Percentiles rank a stretch among this genome's conserved stretches.
Conservation (phyloP, 2,888 invertebrate genomes). For the Smittia aterrima region DNA sequence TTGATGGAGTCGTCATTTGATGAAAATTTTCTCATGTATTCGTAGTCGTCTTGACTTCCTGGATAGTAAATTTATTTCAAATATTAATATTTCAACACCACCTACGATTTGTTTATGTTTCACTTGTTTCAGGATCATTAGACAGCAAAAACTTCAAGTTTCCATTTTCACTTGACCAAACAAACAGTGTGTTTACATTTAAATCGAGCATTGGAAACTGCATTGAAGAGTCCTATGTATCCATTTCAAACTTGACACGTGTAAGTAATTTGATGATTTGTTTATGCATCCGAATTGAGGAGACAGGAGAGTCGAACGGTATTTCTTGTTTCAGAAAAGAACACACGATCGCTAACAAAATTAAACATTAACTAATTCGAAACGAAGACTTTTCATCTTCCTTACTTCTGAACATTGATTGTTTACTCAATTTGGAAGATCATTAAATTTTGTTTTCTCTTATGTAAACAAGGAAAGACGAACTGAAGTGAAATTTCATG, state of each 20-base stretch:
- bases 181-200: not conserved
- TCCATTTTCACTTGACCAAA: not conserved
- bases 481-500: not conserved
- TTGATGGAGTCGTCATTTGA: conserved; percentile 38
- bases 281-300: conserved; percentile 6
- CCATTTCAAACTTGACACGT: conserved; percentile 34
- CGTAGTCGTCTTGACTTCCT: conserved; percentile 39
- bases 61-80: not conserved
- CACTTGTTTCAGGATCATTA: conserved; percentile 33
- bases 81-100: not conserved
- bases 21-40: conserved; percentile 42
- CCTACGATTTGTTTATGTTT: conserved; percentile 9
- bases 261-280: conserved; percentile 39
- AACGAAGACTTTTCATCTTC: conserved; percentile 2
- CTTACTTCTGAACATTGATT: conserved; percentile 30
- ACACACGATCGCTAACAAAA: conserved; percentile 23
- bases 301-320: not conserved
- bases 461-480: conserved; percentile 7
- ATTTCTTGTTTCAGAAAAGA: conserved; percentile 14
- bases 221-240: not conserved
- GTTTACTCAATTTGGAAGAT: conserved; percentile 21
- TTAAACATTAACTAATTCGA: conserved; percentile 21
- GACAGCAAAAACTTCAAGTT: not conserved
- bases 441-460: conserved; percentile 5
- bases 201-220: not conserved